Percentiles rank a stretch among this genome's conserved stretches.
These are phyloP conservation scores for Nemapogon koenigi DNA, from an alignment of 2,888 invertebrate genomes.

Conservation along the genomic window DNA sequence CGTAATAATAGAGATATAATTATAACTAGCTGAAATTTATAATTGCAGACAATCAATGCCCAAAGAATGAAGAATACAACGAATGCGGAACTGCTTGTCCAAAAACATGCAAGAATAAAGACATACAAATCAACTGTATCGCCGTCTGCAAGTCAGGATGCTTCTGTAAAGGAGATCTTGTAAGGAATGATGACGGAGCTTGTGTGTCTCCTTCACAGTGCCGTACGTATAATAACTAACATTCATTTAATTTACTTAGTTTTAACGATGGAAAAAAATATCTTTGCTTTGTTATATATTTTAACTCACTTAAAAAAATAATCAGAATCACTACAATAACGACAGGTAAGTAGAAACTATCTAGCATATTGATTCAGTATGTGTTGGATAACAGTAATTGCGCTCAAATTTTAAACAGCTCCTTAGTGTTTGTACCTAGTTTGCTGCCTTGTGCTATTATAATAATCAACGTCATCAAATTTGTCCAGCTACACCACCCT, in stretches of 20 bases:
- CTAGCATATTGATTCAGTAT: too few relatives aligned
- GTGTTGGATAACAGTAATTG: too few relatives aligned
- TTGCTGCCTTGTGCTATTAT: neutral
- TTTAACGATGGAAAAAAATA: neutral
- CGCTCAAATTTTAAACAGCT: too few relatives aligned
- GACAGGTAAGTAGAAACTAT: too few relatives aligned
- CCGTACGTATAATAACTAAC: constrained; percentile 7
- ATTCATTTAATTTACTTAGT: neutral
- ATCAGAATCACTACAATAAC: too few relatives aligned
- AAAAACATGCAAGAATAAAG: constrained; percentile 8
- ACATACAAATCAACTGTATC: neutral
- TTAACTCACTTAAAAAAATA: neutral
- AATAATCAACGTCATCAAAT: neutral
- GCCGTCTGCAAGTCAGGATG: constrained; percentile 7
- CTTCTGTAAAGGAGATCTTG: constrained; percentile 11
- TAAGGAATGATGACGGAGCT: constrained; percentile 8
- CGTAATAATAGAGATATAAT: too few relatives aligned
- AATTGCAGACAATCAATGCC: too few relatives aligned
- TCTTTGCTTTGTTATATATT: neutral
- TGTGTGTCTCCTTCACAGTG: constrained; percentile 11
- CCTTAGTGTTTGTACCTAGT: too few relatives aligned
- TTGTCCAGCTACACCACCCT: neutral
- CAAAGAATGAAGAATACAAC: neutral
- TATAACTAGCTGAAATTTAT: too few relatives aligned
- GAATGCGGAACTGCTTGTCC: constrained; percentile 10